phyloP scores from a whole-genome alignment of 2,888 invertebrate genomes.

The Leptinotarsa tumamoca region DNA sequence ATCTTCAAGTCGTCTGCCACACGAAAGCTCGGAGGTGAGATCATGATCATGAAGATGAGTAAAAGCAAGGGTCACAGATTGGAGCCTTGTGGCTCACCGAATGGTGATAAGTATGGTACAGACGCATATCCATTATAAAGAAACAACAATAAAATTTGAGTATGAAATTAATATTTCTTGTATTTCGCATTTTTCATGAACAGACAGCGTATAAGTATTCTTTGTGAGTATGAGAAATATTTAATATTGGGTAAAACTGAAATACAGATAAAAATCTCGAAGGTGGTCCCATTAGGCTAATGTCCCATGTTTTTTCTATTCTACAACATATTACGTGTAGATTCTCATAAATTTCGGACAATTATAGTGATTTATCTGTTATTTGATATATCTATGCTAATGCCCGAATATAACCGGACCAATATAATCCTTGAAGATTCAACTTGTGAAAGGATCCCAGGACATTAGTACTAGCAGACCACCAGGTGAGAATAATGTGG shows the following conservation, averaged over 20 bases:
- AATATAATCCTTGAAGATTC: slow-evolving; percentile 34
- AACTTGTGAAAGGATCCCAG: slow-evolving; percentile 29
- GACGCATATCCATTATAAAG: too few species aligned
- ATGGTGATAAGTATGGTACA: too few species aligned
- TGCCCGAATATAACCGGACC: slow-evolving; percentile 30
- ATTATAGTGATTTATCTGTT: slow-evolving; percentile 35
- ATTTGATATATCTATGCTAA: slow-evolving; percentile 36
- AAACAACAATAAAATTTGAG: too few species aligned
- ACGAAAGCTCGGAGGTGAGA: too few species aligned
- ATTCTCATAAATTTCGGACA: slow-evolving; percentile 29
- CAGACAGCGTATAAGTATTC: too few species aligned
- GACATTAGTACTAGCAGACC: slow-evolving; percentile 25
- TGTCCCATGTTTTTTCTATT: slow-evolving; percentile 27
- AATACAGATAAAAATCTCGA: neutral
- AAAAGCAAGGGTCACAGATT: too few species aligned
- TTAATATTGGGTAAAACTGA: neutral
- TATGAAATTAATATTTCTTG: too few species aligned
- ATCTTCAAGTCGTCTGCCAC: too few species aligned
- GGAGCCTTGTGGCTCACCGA: too few species aligned
- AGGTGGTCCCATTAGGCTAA: slow-evolving; percentile 30
- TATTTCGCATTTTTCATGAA: too few species aligned
- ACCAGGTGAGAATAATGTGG: slow-evolving; percentile 29
- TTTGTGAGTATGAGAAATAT: neutral
- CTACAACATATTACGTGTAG: slow-evolving; percentile 32
- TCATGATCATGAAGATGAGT: too few species aligned